Evolutionary conservation across 2,113 vertebrate genomes (phyloP).

Genomic region (Echinops telfairi): DNA sequence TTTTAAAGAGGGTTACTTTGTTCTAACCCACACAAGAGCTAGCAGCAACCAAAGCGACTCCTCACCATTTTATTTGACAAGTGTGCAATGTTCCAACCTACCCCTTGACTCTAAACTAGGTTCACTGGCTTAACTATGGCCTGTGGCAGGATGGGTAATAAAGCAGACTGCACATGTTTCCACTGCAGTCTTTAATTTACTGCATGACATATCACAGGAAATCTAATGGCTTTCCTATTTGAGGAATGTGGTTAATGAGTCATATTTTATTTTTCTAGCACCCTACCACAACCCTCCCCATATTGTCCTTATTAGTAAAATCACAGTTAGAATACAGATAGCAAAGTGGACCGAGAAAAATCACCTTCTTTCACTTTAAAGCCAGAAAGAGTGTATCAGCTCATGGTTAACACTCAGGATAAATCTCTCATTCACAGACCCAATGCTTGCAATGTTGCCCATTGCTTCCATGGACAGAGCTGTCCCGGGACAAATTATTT

Average conservation of each 20-base stretch:
- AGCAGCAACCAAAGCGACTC: neutral
- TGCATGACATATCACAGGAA: constrained; percentile 61
- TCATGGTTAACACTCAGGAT: neutral
- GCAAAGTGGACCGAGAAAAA: neutral
- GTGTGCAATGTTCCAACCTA: neutral
- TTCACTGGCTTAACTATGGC: constrained; percentile 38
- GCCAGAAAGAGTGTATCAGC: accelerated
- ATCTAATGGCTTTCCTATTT: constrained; percentile 61
- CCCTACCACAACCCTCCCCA: accelerated
- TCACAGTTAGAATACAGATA: neutral
- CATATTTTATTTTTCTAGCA: constrained; percentile 53
- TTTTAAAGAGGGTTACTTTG: accelerated
- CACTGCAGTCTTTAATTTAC: constrained; percentile 55
- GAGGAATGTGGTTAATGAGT: constrained; percentile 57
- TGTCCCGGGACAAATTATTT: neutral
- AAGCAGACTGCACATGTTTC: constrained; percentile 44
- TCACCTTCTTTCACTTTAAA: neutral
- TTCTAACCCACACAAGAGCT: neutral
- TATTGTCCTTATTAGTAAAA: constrained; percentile 35
- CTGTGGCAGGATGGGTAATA: constrained; percentile 24
- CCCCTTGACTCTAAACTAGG: constrained; percentile 18
- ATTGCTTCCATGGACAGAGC: neutral
- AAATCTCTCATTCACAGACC: neutral
- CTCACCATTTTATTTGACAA: neutral
- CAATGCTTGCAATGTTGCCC: neutral